Evolutionary conservation across 1,140 invertebrate genomes (phyloP), one percentile per base, ranked within the genome.

Genomic region (Ylistrum balloti): DNA sequence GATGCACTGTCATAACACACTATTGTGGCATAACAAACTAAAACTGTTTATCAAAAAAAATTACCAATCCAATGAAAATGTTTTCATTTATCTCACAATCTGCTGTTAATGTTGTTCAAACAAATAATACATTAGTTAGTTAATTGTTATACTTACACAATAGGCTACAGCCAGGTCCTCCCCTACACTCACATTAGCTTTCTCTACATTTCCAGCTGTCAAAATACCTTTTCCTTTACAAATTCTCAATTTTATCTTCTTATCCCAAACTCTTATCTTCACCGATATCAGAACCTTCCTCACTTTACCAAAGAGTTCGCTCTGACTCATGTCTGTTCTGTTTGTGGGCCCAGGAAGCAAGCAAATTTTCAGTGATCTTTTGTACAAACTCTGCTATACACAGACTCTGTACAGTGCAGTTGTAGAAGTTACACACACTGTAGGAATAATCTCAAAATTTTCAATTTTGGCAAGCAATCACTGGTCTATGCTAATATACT

Each of bases 261-360:
- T 88, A 41, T 88, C 88, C 88, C 33, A 88, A 88, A 85, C 85
- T 74, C 45, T 88, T 88, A 88, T 88, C 88, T 56, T 74, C 48
- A 88, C 28, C 45, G 85, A 33, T 34, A 88, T 88, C 88, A 88
- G 32, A 85, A 88, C 88, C 85, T 88, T 88, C 88, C 88, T 88
- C 45, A 85, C 48, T 34, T 74, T 48, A 85, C 34, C 33, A 88
- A 88, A 85, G 88, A 88, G 56, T 85, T 88, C 88, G 45, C 33
- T 85, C 88, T 88, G 88, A 88, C 45, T 88, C 88, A 88, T 74
- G 56, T 88, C 45, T 32, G 22, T n/a, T 74, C 22, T 74, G 56
- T 74, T 74, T 74, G 56, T 74, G 11, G 56, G 56, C 56, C 56
- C 56, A 74, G 56, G 56, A 74, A 45, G 41, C 41, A 45, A 45